Evolutionary conservation across 2,113 vertebrate species (phyloP), one percentile per base, ranked within the genome.

Genomic region (Acrocephalus kingi): DNA sequence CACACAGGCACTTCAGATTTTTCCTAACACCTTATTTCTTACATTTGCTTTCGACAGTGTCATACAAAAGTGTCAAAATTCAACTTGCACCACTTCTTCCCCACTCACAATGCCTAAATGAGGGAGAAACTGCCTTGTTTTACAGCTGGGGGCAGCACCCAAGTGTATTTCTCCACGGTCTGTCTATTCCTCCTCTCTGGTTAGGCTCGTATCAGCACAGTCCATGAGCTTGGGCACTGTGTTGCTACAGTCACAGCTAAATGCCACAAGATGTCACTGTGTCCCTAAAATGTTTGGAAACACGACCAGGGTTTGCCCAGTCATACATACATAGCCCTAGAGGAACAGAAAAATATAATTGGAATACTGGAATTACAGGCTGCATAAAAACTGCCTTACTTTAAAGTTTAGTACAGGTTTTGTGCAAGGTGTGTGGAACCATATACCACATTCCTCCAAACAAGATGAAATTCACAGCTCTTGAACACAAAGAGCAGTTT

Each of bases 241-340:
- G 24, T 22, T 79, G 45, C 87, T 56, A 66, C 90, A 66, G 72
- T 3, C 86, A 71, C 83, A 74, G 68, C 52, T 45, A 62, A 27
- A 31, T 45, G 83, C 96, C 96, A 97, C 96, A 86, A 96, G 95
- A 81, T 97, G 96, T 97, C 96, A 97, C 95, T 97, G 91, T 95
- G 77, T 49, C 93, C 45, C 83, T 67, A 84, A 59, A 75, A 87
- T 72, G 31, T 18, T 25, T 52, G 43, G 46, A 55, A 88, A 71
- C 43, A 20, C 24, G 52, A 48, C 10, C 19, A 52, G 27, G 35
- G 54, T 84, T 86, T 81, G 52, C 35, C 51, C 30, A 39, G 72
- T 45, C 79, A 90, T 23, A 58, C 86, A 83, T 2, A 31, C 18
- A 15, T 0, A 71, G 43, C 52, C 76, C 56, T 41, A 48, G 64